Percentiles rank a stretch among this genome's conserved stretches.
These are phyloP conservation scores for Muscidifurax raptorellus DNA, from an alignment of 1,140 invertebrate genomes.

Conservation along the genomic window DNA sequence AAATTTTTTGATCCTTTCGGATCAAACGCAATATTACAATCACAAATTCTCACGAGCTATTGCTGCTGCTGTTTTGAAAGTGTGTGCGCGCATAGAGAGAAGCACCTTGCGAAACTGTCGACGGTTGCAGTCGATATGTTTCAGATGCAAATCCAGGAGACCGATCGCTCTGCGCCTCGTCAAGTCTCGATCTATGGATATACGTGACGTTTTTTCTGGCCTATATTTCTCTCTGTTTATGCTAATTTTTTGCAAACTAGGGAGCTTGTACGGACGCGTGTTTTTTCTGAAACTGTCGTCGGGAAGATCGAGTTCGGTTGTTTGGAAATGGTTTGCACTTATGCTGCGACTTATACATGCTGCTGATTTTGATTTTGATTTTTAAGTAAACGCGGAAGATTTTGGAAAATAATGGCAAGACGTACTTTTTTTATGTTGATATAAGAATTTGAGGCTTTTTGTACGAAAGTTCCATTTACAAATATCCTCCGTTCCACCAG, in stretches of 20 bases:
- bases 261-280: neutral
- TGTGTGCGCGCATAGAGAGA: constrained; percentile 6
- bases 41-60: constrained; percentile 60
- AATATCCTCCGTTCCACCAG: no score
- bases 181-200: neutral
- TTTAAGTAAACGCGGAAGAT: no score
- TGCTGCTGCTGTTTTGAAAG: constrained; percentile 10
- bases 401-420: no score
- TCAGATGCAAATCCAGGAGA: constrained; percentile 48
- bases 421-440: no score
- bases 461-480: no score
- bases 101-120: constrained; percentile 41
- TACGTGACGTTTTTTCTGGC: neutral
- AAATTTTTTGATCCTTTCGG: neutral
- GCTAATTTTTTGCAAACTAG: neutral
- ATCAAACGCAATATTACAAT: constrained; percentile 43
- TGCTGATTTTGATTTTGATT: no score
- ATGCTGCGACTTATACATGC: no score
- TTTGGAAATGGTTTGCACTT: neutral
- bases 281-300: neutral
- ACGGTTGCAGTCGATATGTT: constrained; percentile 32
- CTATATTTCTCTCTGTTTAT: neutral
- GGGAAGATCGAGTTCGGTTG: neutral
- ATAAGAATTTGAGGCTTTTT: no score
- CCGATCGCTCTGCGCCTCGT: constrained; percentile 28